Evolutionary conservation across 2,113 vertebrate genomes (phyloP), one percentile per base, ranked within the genome.

Genomic region (Martes martes): DNA sequence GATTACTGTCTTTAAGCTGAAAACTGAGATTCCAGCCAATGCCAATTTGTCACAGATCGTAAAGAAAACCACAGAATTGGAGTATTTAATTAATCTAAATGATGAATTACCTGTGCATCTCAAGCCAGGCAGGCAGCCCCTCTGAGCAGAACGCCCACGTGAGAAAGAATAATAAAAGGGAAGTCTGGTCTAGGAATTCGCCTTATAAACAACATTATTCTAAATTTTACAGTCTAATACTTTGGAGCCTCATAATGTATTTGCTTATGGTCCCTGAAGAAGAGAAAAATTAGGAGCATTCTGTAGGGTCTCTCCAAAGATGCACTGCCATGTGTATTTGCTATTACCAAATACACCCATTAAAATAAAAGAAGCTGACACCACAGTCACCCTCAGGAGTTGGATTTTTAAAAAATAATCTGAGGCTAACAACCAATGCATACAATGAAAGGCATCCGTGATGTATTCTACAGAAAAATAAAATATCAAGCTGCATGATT

Each of bases 131-230:
- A 21, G 28, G 78, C 80, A 42, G 73, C 63, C 61, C 69, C 36
- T 50, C 42, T 0, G 11, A 81, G 57, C 13, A 45, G 50, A 45
- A 94, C 2, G 1, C 76, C 83, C 97, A 76, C 21, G 18, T 2
- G 26, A 97, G 61, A 23, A 57, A 23, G 80, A 80, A 52, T 47
- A 97, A 93, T 74, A 90, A 92, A 59, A 81, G 67, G 63, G n/a
- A 92, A 80, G 1, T 28, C 3, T 7, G 42, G 33, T 1, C 91
- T 69, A 23, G 36, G 71, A n/a, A 42, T 11, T 74, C 65, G 47
- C 18, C 52, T 63, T 52, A 50, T 55, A 82, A 96, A 94, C 65
- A 87, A n/a, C 84, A 59, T 86, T 63, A 82, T 90, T 82, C 73
- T 94, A 71, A 63, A 42, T 63, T 16, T 61, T 61, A 47, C 63